phyloP scores from a whole-genome alignment of 2,888 invertebrate species.

The Tanytarsus gracilentus region DNA sequence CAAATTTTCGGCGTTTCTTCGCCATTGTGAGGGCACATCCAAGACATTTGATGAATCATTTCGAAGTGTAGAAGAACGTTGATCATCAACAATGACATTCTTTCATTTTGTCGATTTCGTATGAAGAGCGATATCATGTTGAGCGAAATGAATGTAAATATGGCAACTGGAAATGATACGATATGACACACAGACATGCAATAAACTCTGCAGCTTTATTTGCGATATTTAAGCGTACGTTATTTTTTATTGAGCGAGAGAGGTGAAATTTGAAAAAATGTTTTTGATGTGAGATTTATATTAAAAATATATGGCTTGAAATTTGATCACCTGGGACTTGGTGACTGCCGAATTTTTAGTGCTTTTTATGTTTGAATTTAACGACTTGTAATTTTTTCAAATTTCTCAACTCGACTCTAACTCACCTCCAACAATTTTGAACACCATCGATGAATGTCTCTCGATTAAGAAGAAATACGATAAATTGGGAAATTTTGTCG shows the following conservation, averaged over 20 bases:
- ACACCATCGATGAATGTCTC: conserved; percentile 46
- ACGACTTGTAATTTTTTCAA: no score
- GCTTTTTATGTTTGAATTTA: no score
- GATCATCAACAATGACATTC: not conserved
- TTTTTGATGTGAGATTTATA: no score
- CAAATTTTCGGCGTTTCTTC: conserved; percentile 1
- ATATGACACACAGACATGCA: no score
- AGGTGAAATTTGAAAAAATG: no score
- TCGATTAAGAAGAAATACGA: conserved; percentile 49
- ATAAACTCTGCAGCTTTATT: no score
- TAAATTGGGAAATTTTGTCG: conserved; percentile 50
- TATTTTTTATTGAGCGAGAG: no score
- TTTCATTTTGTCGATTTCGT: not conserved
- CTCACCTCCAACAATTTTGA: conserved; percentile 3
- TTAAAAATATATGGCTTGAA: no score
- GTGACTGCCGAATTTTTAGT: no score
- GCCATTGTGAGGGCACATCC: conserved; percentile 15
- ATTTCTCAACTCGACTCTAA: no score
- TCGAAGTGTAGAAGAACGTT: conserved; percentile 16
- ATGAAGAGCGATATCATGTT: not conserved
- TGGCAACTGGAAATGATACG: not conserved
- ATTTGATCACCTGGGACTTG: no score
- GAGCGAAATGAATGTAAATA: not conserved
- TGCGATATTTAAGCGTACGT: not conserved
- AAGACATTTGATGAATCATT: conserved; percentile 21